Evolutionary conservation across 2,797 vertebrate genomes (phyloP), one percentile per base, ranked within the genome.

Genomic region (Pangasius djambal): DNA sequence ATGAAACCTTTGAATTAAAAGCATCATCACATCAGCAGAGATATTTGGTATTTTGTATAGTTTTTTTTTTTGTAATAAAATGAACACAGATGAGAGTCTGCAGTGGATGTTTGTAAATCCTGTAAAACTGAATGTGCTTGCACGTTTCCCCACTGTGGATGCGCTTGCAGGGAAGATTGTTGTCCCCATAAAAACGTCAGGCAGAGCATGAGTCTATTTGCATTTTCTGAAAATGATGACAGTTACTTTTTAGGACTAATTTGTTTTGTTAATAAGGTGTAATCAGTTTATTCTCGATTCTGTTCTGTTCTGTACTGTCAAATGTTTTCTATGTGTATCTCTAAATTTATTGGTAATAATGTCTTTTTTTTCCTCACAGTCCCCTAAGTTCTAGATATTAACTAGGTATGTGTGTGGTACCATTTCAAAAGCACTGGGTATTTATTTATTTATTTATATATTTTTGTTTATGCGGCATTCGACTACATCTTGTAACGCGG

Each of bases 81-180:
- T 3, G 57, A 83, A 40, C 34, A 40, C 2, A 77, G 84, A 63
- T 1, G 79, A 65, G 18, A 57, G 75, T 85, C 55, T 81, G 44
- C 40, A 70, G 57, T 72, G 75, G 69, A 77, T 48, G 84, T 81
- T 67, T 91, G 81, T 90, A 87, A 89, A 88, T 87, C 52, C 77
- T 57, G 31, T 89, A 88, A 88, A 85, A 37, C 55, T 77, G 78
- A 88, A 74, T 48, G 70, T 87, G 44, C 86, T 84, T 85, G 91
- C 90, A 91, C 90, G 90, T 85, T 85, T 50, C n/a, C 37, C 88
- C 69, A 83, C 6, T 59, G 86, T 92, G 59, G 84, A 75, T 63
- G 83, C 89, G 77, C 88, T 88, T 88, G 85, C 50, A 12, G 69
- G 65, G 44, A 57, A 22, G 31, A 37, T 34, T 37, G 31, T 63